Base-by-base conservation (phyloP, 2,888 invertebrate species). In the Mellilla xanthometata region DNA sequence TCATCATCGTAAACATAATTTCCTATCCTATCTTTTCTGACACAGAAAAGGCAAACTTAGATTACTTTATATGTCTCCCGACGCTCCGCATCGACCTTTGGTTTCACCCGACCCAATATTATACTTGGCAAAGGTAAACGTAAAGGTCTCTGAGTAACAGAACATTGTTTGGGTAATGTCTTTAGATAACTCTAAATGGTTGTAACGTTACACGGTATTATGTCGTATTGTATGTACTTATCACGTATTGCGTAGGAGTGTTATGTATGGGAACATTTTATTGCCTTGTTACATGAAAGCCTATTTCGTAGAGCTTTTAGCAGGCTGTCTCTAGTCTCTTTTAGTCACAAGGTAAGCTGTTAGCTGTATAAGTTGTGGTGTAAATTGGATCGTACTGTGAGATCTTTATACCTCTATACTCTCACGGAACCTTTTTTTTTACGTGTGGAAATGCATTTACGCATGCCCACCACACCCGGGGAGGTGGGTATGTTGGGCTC, bases 191-290 rank as follows among this genome's bases (percentile, higher is more conserved):
- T 41, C 32, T 5, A 23, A 53, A 41, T 35, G 40, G 34, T 15
- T 29, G 8, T 6, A 19, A 19, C 36, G 39, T 39, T 23, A 39
- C 39, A 35, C 27, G 30, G 44, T 34, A 28, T 46, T 40, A 34
- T 32, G 38, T 35, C 41, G 24, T 42, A 48, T 53, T 45, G 39
- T 50, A 28, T 53, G n/a, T n/a, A n/a, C n/a, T n/a, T n/a, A n/a
- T 19, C 50, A 54, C 42, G 45, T 48, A 28, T 50, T 34, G 41
- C 19, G 15, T 30, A 33, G 46, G 40, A 29, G 39, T 48, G 40
- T 46, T n/a, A n/a, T 19, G 6, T 19, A 19, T 19, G 15, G 3
- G 15, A 1, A 19, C 6, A 6, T 19, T 5, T 19, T 19, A 19
- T 19, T 19, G 6, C 15, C 11, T 5, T 3, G 13, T 13, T 13